Percentiles rank a stretch among this genome's conserved stretches.
Conservation (phyloP, 2,113 vertebrate species). For the Tragelaphus scriptus region DNA sequence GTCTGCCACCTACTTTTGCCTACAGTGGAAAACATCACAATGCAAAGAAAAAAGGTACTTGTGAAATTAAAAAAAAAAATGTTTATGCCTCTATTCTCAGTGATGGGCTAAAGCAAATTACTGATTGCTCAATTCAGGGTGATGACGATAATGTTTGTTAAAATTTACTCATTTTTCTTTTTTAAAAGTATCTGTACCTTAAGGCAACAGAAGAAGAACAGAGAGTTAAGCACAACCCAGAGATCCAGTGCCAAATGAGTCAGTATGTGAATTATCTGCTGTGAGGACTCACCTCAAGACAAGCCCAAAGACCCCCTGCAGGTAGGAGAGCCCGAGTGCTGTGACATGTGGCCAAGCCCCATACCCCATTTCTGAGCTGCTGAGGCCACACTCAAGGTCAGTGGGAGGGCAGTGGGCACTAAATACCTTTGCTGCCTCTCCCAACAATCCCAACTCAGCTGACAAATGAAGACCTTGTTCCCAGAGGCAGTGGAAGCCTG, state of each 20-base stretch:
- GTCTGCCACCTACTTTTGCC: background rate
- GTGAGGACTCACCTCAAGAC: background rate
- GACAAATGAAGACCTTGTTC: background rate
- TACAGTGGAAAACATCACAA: background rate
- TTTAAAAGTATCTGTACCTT: background rate
- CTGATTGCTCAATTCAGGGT: background rate
- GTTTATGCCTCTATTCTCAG: background rate
- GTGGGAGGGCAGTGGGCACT: background rate
- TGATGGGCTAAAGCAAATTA: background rate
- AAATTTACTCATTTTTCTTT: background rate
- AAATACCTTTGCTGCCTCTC: background rate
- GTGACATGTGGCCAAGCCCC: fast-evolving
- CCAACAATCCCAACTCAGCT: background rate
- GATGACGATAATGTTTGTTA: background rate
- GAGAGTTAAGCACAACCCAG: background rate
- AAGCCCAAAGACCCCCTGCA: background rate
- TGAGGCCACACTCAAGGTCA: background rate
- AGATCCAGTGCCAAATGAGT: background rate
- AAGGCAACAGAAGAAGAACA: background rate
- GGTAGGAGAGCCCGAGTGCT: background rate
- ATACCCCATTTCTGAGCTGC: background rate
- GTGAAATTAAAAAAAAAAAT: background rate
- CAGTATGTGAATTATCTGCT: background rate
- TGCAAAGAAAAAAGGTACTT: background rate
- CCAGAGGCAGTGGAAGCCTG: background rate